A percentile compares a stretch with the other conserved stretches of the same genome.
These are phyloP conservation scores for Melitaea athalia DNA, from an alignment of 2,888 invertebrate genomes.

Conservation along the genomic window DNA sequence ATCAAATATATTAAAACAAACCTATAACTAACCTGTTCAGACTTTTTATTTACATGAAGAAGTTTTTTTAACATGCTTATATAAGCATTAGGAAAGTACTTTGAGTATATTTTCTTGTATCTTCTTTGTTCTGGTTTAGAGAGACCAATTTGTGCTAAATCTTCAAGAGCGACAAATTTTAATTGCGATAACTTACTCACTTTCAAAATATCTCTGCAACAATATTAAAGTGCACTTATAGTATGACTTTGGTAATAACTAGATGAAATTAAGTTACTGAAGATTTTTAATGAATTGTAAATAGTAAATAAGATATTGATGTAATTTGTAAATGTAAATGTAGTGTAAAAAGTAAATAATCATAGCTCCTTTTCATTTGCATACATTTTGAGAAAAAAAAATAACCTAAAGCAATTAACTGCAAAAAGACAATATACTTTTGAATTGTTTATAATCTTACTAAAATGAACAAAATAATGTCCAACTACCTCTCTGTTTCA, in stretches of 20 bases:
- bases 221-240: slow-evolving; percentile 31
- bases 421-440: too few species aligned
- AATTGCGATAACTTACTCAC: slow-evolving; percentile 93
- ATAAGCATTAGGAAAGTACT: slow-evolving; percentile 96
- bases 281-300: neutral
- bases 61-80: slow-evolving; percentile 95
- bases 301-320: too few species aligned
- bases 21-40: slow-evolving; percentile 68
- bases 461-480: too few species aligned
- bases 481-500: too few species aligned
- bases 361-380: too few species aligned
- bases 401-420: too few species aligned
- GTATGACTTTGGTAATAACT: neutral
- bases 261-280: neutral
- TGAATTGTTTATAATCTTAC: too few species aligned
- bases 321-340: too few species aligned
- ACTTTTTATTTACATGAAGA: slow-evolving; percentile 83
- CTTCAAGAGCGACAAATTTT: slow-evolving; percentile 97
- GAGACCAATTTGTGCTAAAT: slow-evolving; percentile 94
- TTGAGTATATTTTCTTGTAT: slow-evolving; percentile 95
- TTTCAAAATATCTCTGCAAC: slow-evolving; percentile 92
- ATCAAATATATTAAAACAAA: too few species aligned
- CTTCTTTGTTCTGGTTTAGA: slow-evolving; percentile 97
- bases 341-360: too few species aligned
- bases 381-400: too few species aligned